Conservation (phyloP, 2,888 invertebrate genomes). For the Spisula solida region DNA sequence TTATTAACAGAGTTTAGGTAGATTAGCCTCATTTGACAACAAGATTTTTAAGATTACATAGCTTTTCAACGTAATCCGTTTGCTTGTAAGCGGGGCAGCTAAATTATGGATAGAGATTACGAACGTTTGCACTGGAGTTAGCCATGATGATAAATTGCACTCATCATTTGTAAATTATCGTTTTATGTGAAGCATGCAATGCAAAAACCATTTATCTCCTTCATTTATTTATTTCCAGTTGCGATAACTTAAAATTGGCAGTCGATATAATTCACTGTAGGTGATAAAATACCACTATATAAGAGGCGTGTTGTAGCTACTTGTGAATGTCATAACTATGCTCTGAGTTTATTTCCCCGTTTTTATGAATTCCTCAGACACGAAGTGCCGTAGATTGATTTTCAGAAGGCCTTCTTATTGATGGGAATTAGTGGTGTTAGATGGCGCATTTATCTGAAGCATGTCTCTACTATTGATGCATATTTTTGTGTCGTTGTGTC, state of each 20-base stretch:
- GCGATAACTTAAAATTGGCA: conserved; percentile 31
- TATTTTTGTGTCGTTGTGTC: conserved; percentile 31
- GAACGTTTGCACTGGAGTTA: conserved; percentile 63
- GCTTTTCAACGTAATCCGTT: conserved; percentile 60
- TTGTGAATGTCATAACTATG: conserved; percentile 73
- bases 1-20: conserved; percentile 48
- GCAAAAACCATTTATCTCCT: conserved; percentile 48
- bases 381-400: conserved; percentile 64
- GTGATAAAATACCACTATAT: conserved; percentile 76
- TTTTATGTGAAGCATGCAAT: conserved; percentile 51
- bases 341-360: conserved; percentile 48
- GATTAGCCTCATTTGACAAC: conserved; percentile 72
- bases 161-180: conserved; percentile 80
- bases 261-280: conserved; percentile 62
- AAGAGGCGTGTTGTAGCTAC: conserved; percentile 76
- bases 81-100: conserved; percentile 53
- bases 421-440: conserved; percentile 66
- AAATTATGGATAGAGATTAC: conserved; percentile 70
- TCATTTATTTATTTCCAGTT: conserved; percentile 29
- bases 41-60: conserved; percentile 62
- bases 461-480: conserved; percentile 20
- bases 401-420: conserved; percentile 58
- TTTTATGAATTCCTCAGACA: conserved; percentile 57
- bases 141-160: conserved; percentile 72
- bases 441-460: conserved; percentile 46